Base-by-base conservation (phyloP, 2,797 vertebrate genomes). In the Lepilemur septentrionalis region DNA sequence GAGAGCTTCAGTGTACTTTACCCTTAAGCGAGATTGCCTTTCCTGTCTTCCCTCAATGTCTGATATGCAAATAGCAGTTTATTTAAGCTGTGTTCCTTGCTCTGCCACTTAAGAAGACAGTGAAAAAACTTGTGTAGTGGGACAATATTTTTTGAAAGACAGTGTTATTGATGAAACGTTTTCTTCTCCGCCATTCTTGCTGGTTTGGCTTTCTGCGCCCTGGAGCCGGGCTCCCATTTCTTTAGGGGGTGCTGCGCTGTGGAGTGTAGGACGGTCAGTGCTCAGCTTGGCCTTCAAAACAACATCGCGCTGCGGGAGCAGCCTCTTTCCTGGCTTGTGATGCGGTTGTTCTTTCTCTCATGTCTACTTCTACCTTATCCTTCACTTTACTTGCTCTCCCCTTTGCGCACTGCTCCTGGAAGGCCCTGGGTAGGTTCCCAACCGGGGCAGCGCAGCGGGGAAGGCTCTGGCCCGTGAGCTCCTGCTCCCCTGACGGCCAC, bases 401-500 rank as follows among this genome's bases (percentile, higher is more conserved):
- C 11, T 70, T 25, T 12, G 30, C 5, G 18, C 50, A 3, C 14
- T 15, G 7, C 1, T 43, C 93, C 43, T 3, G 5, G 46, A 76
- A 55, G 4, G 4, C 30, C 43, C 1, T 22, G 32, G 22, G 7
- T 3, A 5, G 18, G 3, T 61, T 73, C 65, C 28, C 13, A 59
- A 6, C 15, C 43, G 8, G 4, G 35, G 3, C 2, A 12, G 11
- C 0, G 38, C 15, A 65, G 20, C 28, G 6, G 14, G 25, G 65
- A 43, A 78, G n/a, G 61, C 22, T 65, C 6, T 75, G 50, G 50
- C 50, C 50, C 13, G 5, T 2, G 55, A 6, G 50, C 3, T 67
- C 41, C 57, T 52, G 30, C 2, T 35, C 3, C 30, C 25, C 4
- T 17, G 55, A 32, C 12, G 35, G 41, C 23, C 38, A 35, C 38